Conservation (phyloP, 2,888 invertebrate genomes). For the Anorthoa munda region DNA sequence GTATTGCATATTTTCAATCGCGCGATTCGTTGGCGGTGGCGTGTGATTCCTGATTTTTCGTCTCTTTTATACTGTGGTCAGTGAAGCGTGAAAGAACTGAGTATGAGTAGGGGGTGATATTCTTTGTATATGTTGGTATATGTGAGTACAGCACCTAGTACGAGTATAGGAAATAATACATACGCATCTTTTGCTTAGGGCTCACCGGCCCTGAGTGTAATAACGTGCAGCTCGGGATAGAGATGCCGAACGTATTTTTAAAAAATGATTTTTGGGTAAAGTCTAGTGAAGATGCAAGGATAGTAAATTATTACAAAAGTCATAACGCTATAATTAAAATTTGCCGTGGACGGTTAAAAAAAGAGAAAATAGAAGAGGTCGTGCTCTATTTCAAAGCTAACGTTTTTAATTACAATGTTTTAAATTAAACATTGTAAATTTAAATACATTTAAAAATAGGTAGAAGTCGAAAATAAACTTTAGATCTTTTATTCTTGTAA, state of each 20-base stretch:
- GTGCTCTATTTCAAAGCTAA: neutral
- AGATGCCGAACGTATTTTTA: too few relatives aligned
- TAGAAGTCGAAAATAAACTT: too few relatives aligned
- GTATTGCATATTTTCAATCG: constrained; percentile 61
- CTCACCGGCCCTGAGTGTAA: neutral
- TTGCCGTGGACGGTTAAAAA: too few relatives aligned
- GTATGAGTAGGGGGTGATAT: constrained; percentile 1
- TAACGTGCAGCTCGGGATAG: too few relatives aligned
- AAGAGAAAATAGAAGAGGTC: neutral
- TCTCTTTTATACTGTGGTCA: constrained; percentile 30
- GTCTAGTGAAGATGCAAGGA: too few relatives aligned
- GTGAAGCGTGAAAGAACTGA: constrained; percentile 44
- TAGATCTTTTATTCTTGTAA: too few relatives aligned
- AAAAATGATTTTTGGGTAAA: too few relatives aligned
- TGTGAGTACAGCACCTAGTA: neutral
- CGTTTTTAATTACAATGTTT: neutral
- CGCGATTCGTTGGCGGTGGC: constrained; percentile 52
- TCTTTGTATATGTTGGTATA: neutral
- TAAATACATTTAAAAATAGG: too few relatives aligned
- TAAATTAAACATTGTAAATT: neutral
- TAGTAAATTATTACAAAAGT: too few relatives aligned
- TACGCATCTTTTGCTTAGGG: neutral
- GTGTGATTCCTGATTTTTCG: constrained; percentile 62
- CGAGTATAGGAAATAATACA: constrained; percentile 10
- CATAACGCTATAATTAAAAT: too few relatives aligned